phyloP scores from a whole-genome alignment of 2,797 vertebrate species.

The Pipistrellus pygmaeus region DNA sequence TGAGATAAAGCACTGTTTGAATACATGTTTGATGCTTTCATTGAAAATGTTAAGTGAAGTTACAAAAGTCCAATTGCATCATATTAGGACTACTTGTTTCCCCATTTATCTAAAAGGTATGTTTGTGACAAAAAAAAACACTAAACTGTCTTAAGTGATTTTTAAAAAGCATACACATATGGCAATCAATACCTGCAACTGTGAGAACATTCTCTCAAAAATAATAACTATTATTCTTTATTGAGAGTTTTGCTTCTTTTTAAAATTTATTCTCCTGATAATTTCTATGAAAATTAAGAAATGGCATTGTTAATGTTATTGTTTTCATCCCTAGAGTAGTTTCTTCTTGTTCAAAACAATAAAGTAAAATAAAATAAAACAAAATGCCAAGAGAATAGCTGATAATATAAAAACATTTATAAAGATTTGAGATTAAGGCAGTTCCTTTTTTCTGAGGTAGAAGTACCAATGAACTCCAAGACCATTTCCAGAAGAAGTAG shows the following conservation, averaged over 20 bases:
- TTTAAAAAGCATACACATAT: neutral
- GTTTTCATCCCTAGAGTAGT: neutral
- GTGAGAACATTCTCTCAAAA: neutral
- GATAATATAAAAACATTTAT: neutral
- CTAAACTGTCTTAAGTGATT: neutral
- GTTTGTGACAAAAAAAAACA: neutral
- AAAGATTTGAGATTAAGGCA: slow-evolving; percentile 32
- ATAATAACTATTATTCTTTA: neutral
- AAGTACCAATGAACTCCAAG: neutral
- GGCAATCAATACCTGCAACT: neutral
- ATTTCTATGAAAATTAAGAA: slow-evolving; percentile 39
- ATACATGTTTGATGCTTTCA: neutral
- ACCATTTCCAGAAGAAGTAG: slow-evolving; percentile 42
- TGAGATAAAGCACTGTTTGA: neutral
- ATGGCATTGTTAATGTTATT: neutral
- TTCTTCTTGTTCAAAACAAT: neutral
- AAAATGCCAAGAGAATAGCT: neutral
- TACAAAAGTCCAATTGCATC: neutral
- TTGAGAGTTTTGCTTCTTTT: neutral
- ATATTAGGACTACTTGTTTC: neutral
- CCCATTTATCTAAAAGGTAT: neutral
- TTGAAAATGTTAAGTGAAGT: neutral
- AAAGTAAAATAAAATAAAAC: neutral
- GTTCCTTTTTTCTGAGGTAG: neutral
- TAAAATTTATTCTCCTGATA: neutral